Evolutionary conservation across 1,140 invertebrate species (phyloP).

Genomic region (Drosophila micromelanica): DNA sequence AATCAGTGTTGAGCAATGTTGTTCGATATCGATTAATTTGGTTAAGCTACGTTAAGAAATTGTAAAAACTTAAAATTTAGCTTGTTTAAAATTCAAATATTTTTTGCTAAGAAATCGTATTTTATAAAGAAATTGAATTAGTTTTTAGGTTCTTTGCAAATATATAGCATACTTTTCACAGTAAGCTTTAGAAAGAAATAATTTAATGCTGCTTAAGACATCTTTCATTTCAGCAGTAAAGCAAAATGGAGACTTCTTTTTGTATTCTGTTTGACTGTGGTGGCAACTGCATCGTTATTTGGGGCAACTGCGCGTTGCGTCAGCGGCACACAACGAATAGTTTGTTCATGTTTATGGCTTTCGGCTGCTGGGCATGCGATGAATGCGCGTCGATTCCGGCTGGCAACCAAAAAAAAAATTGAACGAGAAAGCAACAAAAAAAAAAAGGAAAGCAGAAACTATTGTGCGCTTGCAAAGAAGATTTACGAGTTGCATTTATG

Average conservation of each 20-base stretch:
- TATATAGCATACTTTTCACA: not conserved
- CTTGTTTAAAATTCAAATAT: too few relatives aligned
- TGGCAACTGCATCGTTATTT: conserved; percentile 21
- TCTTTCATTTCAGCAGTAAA: not conserved
- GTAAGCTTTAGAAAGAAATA: not conserved
- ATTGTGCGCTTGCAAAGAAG: conserved; percentile 65
- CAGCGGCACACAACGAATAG: conserved; percentile 23
- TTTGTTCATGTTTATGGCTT: conserved; percentile 50
- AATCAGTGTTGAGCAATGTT: not conserved
- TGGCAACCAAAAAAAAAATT: conserved; percentile 25
- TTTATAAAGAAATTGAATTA: not conserved
- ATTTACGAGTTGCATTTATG: conserved; percentile 78
- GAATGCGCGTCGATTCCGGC: conserved; percentile 32
- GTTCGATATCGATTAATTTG: not conserved
- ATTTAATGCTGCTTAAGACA: not conserved
- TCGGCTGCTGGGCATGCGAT: conserved; percentile 34
- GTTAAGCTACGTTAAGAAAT: not conserved
- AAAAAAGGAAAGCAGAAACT: conserved; percentile 51
- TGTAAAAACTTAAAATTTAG: not conserved
- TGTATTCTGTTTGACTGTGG: not conserved
- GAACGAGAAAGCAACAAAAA: not conserved
- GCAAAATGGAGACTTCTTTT: not conserved
- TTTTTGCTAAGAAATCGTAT: not conserved
- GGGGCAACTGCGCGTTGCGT: conserved; percentile 19
- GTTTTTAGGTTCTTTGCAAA: not conserved